Evolutionary conservation across 2,888 invertebrate genomes (phyloP).

Genomic region (Horisme vitalbata): DNA sequence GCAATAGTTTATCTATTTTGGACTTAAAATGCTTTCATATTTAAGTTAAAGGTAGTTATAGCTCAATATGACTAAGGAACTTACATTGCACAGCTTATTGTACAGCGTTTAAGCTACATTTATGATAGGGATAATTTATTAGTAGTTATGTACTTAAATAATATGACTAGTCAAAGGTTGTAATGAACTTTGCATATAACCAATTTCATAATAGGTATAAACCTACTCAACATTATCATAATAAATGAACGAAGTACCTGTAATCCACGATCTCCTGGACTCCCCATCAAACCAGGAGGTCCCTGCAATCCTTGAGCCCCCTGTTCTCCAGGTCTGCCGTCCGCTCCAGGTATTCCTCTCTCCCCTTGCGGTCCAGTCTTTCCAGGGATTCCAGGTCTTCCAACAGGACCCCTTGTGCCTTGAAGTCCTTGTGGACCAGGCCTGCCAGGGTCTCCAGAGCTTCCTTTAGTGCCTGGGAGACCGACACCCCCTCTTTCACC

Average conservation of each 20-base stretch:
- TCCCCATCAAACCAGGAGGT: slow-evolving; percentile 89
- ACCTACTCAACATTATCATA: too few species aligned
- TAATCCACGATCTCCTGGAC: slow-evolving; percentile 90
- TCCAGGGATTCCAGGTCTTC: slow-evolving; percentile 87
- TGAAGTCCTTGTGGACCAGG: slow-evolving; percentile 86
- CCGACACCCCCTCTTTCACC: slow-evolving; percentile 87
- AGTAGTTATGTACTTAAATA: too few species aligned
- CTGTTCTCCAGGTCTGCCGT: slow-evolving; percentile 93
- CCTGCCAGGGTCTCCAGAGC: slow-evolving; percentile 83
- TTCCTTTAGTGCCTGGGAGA: slow-evolving; percentile 82
- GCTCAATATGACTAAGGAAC: too few species aligned
- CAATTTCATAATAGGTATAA: too few species aligned
- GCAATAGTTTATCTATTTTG: too few species aligned
- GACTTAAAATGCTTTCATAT: too few species aligned
- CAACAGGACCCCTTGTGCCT: slow-evolving; percentile 85
- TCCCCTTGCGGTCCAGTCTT: slow-evolving; percentile 88
- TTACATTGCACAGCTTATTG: too few species aligned
- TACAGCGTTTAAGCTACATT: too few species aligned
- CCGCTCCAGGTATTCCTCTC: slow-evolving; percentile 90
- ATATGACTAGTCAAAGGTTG: too few species aligned
- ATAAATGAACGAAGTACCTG: slow-evolving; percentile 81
- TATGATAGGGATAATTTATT: too few species aligned
- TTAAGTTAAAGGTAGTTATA: too few species aligned
- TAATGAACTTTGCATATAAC: too few species aligned
- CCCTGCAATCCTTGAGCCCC: slow-evolving; percentile 92